phyloP scores from a whole-genome alignment of 1,140 invertebrate genomes.

The Solenopsis fugax region DNA sequence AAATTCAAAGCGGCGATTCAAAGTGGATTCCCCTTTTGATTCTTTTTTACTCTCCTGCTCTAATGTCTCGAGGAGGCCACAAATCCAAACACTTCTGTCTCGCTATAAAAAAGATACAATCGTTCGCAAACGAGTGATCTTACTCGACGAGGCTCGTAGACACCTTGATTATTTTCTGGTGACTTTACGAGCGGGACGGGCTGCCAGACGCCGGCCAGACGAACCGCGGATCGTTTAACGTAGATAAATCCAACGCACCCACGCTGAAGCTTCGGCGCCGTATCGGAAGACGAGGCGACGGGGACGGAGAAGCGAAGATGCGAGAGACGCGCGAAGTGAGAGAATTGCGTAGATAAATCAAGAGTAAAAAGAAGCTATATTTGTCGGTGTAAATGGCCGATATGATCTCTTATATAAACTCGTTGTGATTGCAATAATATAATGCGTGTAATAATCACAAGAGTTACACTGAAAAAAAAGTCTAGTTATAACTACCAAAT shows the following conservation, averaged over 20 bases:
- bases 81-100: slow-evolving; percentile 22
- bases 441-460: neutral
- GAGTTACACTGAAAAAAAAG: too few species aligned
- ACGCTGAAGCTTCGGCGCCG: slow-evolving; percentile 59
- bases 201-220: slow-evolving; percentile 71
- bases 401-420: slow-evolving; percentile 51
- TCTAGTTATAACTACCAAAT: too few species aligned
- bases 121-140: slow-evolving; percentile 36
- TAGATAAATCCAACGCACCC: slow-evolving; percentile 72
- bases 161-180: slow-evolving; percentile 66
- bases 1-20: neutral
- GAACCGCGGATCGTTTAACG: slow-evolving; percentile 66
- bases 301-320: slow-evolving; percentile 11
- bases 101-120: slow-evolving; percentile 69
- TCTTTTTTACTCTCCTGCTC: neutral
- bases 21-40: neutral
- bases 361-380: slow-evolving; percentile 36
- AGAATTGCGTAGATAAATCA: slow-evolving; percentile 43
- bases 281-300: neutral
- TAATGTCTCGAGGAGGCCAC: neutral
- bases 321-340: slow-evolving; percentile 6
- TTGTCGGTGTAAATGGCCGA: slow-evolving; percentile 38
- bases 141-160: slow-evolving; percentile 39
- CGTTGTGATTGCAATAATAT: neutral
- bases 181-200: slow-evolving; percentile 72